A percentile compares a stretch with the other conserved stretches of the same genome.
phyloP scores from a whole-genome alignment of 2,888 invertebrate species.

The Lithosia quadra region DNA sequence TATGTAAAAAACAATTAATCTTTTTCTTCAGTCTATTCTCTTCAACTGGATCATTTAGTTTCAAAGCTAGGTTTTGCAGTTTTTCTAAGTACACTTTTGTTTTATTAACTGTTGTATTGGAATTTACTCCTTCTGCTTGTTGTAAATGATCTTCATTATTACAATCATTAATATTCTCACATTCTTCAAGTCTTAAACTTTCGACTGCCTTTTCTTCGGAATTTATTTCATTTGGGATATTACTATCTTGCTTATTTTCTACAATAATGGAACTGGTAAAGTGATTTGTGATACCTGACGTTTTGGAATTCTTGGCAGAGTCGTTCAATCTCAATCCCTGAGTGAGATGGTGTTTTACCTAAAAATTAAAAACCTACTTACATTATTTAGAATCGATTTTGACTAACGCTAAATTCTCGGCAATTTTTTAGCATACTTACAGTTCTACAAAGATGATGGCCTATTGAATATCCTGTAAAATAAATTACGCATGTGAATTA shows the following conservation, averaged over 20 bases:
- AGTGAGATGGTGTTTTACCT: slow-evolving; percentile 8
- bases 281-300: background rate
- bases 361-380: slow-evolving; percentile 44
- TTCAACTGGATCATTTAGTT: slow-evolving; percentile 46
- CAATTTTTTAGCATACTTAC: slow-evolving; percentile 19
- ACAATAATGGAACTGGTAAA: background rate
- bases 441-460: slow-evolving; percentile 1
- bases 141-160: background rate
- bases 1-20: slow-evolving; percentile 49
- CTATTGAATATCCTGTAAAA: slow-evolving; percentile 14
- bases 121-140: slow-evolving; percentile 30
- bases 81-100: slow-evolving; percentile 38
- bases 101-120: slow-evolving; percentile 32
- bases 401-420: background rate
- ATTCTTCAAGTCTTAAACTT: background rate
- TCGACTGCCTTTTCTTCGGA: background rate
- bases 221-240: background rate
- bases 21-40: slow-evolving; percentile 51
- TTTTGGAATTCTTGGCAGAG: background rate
- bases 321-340: background rate
- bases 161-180: background rate
- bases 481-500: slow-evolving; percentile 4
- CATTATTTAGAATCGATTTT: slow-evolving; percentile 28
- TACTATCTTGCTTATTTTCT: background rate
- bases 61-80: slow-evolving; percentile 45